Base-by-base conservation (phyloP, 2,888 invertebrate genomes). In the Spialia ferax region DNA sequence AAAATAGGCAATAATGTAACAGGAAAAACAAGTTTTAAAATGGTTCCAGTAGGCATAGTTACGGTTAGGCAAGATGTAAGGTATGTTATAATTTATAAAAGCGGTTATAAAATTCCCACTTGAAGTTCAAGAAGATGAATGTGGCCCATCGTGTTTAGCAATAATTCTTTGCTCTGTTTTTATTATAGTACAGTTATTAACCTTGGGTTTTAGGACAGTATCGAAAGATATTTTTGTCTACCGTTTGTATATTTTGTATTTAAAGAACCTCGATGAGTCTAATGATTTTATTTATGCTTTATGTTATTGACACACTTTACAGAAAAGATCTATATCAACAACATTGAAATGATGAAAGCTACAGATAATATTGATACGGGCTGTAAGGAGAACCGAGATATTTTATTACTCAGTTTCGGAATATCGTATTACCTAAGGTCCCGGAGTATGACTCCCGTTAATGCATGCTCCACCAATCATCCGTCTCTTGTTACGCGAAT, bases 371-470 rank as follows among this genome's bases (percentile, higher is more conserved):
- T 56, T 48, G 66, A 67, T 67, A 67, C 54, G 54, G 54, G 42
- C 23, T 68, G 67, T 68, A 68, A 69, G 35, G 62, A 68, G 69
- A 68, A 65, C 61, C 50, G 56, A 23, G 52, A 57, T 74, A 75
- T 75, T 71, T 59, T 61, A 69, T 75, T 73, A 73, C 73, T 69
- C 67, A 67, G 77, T 89, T 88, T 86, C 83, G 81, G 75, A 77
- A 78, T 89, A 89, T 91, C 87, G 79, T 81, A 83, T 93, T 79
- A 81, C 91, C 76, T 82, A 75, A 88, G 87, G 86, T 88, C 81
- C 83, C 82, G 81, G 80, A 84, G 84, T 88, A 86, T 84, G 84
- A 88, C 87, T 88, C 83, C 90, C 89, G 92, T 89, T 90, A 88
- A 78, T 81, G 78, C 84, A 87, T 85, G 90, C 82, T 87, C 77